Base-by-base conservation (phyloP, 1,140 invertebrate species). In the Cotesia glomerata region DNA sequence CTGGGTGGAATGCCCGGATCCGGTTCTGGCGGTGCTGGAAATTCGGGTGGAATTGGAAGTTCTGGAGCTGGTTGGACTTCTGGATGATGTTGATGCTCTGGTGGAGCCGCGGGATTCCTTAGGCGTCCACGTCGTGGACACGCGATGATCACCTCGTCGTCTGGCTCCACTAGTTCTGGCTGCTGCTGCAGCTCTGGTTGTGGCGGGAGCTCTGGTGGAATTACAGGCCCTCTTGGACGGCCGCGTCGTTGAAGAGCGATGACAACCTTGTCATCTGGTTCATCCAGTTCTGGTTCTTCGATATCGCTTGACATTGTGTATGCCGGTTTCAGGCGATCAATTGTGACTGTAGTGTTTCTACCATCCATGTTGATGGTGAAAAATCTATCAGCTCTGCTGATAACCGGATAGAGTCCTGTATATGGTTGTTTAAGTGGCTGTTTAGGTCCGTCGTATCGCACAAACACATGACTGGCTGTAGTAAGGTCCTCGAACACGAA, bases 371-470 rank as follows among this genome's bases (percentile, higher is more conserved):
- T 14, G 11, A 68, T 36, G 13, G 35, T 49, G 56, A 68, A 72
- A 4, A 3, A 56, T 45, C 3, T 72, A 56, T 14, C 54, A 56
- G 52, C 36, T 13, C 69, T 13, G 0, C 51, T 11, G 5, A 72
- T 26, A 1, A 75, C 69, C 34, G 56, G 5, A 26, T 52, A 75
- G 0, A 70, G 69, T 36, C 74, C 74, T 5, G 4, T 26, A 35
- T 75, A 75, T 5, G 69, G 74, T 54, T 79, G 77, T 74, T 84
- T 74, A n/a, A 86, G 76, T 4, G 83, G 74, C 18, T 18, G 52
- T 9, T 79, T 72, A 0, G 84, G 80, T 13, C 72, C 74, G 54
- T 84, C 84, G 61, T 78, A 73, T 3, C 85, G 77, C 5, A 85
- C 13, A 45, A 86, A 86, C 5, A 85, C 83, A 61, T 80, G 79